Evolutionary conservation across 2,888 invertebrate genomes (phyloP).

Genomic region (Diplazon laetatorius): DNA sequence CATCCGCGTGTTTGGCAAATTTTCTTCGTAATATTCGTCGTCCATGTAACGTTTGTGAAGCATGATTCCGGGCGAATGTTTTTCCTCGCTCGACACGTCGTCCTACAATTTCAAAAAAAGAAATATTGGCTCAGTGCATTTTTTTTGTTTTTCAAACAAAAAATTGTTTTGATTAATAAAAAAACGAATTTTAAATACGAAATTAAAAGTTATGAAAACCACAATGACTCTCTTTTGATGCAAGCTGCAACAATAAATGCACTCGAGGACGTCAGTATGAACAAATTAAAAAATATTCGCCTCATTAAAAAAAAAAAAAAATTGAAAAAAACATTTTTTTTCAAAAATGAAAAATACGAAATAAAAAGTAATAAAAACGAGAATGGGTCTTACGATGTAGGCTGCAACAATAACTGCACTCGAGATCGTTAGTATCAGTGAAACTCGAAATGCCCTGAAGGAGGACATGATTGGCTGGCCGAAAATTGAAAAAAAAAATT

Average conservation of each 20-base stretch:
- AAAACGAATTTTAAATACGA: neutral
- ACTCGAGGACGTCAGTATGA: too few species aligned
- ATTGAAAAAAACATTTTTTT: too few species aligned
- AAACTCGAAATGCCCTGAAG: slow-evolving; percentile 16
- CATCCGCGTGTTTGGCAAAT: neutral
- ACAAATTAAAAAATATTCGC: too few species aligned
- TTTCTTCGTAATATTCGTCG: slow-evolving; percentile 33
- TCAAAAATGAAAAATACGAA: too few species aligned
- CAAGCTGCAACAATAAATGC: slow-evolving; percentile 39
- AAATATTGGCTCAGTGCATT: neutral
- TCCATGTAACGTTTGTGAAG: slow-evolving; percentile 54
- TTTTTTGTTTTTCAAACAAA: too few species aligned
- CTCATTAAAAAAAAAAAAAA: too few species aligned
- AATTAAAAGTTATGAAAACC: neutral
- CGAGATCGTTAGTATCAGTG: slow-evolving; percentile 27
- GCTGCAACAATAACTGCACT: slow-evolving; percentile 44
- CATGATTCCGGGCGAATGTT: neutral
- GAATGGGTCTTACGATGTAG: slow-evolving; percentile 10
- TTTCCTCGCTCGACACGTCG: slow-evolving; percentile 2
- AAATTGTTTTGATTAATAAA: too few species aligned
- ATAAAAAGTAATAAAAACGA: neutral
- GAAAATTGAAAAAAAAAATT: too few species aligned
- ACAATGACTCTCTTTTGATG: slow-evolving; percentile 15
- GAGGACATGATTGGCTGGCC: slow-evolving; percentile 31
- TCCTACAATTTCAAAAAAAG: neutral